Evolutionary conservation across 2,113 vertebrate species (phyloP), one percentile per base, ranked within the genome.

Genomic region (Paralichthys olivaceus): DNA sequence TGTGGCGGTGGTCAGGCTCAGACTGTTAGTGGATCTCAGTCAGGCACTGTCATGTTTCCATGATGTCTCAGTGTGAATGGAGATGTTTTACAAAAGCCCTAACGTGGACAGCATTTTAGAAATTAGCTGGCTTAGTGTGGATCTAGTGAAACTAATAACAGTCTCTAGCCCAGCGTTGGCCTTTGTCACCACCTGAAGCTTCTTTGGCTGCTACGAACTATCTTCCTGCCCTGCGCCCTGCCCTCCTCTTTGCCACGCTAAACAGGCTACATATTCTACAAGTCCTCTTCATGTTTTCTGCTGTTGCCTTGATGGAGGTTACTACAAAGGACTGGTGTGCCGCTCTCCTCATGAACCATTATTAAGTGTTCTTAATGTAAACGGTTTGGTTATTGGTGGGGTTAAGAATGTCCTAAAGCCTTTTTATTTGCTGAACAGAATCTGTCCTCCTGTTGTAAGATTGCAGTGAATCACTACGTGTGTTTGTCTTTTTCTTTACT

Each of bases 361-460:
- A 53, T 80, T 13, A 90, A 88, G 88, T 92, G 90, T 91, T 91
- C 89, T 92, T 90, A 90, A 49, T 79, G 72, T 85, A 32, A 83
- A 67, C 34, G 12, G 76, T 81, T 37, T 4, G n/a, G 17, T 72
- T 60, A 64, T 71, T 1, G 1, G 67, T 56, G 32, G 26, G 22
- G 19, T 56, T 69, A 37, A 74, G 14, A 43, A 17, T 51, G 57
- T 40, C 23, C 56, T 60, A 72, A n/a, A 17, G 5, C 54, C 26
- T 57, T 67, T 73, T 71, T 62, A 25, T 45, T 28, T 22, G 57
- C 67, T n/a, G 77, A 49, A 28, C 49, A 23, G 43, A 29, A 51
- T 56, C 19, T 59, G 43, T 77, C 68, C 47, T 14, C 40, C 67
- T 73, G 17, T 51, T 40, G 6, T 47, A 53, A 45, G 69, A 32